phyloP scores from a whole-genome alignment of 2,888 invertebrate species.

The Bugulina stolonifera region DNA sequence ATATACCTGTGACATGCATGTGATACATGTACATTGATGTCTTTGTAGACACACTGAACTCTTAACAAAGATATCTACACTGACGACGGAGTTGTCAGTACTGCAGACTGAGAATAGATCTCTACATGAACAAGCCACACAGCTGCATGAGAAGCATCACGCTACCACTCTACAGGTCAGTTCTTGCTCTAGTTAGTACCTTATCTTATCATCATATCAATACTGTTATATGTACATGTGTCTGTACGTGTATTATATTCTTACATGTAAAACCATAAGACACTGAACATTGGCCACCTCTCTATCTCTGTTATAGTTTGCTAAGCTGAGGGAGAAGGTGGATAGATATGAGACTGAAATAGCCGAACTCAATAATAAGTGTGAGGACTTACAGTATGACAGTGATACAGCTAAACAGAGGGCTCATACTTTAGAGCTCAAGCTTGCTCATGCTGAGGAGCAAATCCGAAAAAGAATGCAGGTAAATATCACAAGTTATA shows the following conservation, averaged over 20 bases:
- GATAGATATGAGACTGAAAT: constrained; percentile 85
- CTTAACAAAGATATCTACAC: background rate
- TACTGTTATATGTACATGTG: background rate
- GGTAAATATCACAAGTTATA: too few species aligned
- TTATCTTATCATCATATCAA: background rate
- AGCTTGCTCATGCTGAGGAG: constrained; percentile 27
- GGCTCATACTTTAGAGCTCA: constrained; percentile 58
- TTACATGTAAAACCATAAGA: too few species aligned
- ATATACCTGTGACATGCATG: too few species aligned
- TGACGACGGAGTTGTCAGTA: constrained; percentile 70
- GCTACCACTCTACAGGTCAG: constrained; percentile 74
- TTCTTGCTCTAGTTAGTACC: background rate
- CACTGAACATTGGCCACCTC: background rate
- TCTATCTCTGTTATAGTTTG: constrained; percentile 57
- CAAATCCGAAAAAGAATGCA: constrained; percentile 27
- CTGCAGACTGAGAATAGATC: constrained; percentile 83
- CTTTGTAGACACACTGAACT: background rate
- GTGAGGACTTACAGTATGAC: constrained; percentile 81
- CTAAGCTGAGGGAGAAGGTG: constrained; percentile 67
- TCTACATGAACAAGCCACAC: constrained; percentile 82
- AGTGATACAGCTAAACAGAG: constrained; percentile 58
- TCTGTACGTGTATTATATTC: too few species aligned
- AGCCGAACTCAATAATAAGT: constrained; percentile 88
- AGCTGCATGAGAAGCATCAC: constrained; percentile 86
- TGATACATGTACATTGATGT: too few species aligned